phyloP scores from a whole-genome alignment of 2,888 invertebrate genomes.

The Drosophila recens region DNA sequence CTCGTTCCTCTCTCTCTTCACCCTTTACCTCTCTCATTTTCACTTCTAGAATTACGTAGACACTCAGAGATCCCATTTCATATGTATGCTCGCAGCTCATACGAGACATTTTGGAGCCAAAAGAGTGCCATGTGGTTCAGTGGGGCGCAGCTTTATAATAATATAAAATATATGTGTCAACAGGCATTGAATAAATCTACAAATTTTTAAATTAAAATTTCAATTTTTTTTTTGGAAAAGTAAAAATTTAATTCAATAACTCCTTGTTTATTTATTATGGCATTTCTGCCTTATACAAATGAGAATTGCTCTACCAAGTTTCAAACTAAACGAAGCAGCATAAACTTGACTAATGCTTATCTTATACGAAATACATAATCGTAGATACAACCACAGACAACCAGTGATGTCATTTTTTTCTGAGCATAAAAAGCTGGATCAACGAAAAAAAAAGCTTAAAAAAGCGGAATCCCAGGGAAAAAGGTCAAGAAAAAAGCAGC shows the following conservation, averaged over 20 bases:
- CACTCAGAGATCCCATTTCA: conserved; percentile 36
- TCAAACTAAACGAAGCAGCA: background rate
- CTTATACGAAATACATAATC: background rate
- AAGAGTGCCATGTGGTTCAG: conserved; percentile 28
- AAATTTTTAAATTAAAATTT: background rate
- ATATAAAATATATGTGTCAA: background rate
- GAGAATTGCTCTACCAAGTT: background rate
- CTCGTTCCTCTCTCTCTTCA: background rate
- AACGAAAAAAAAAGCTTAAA: too few species aligned
- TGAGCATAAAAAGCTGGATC: too few species aligned
- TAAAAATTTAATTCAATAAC: too few species aligned
- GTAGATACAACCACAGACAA: background rate
- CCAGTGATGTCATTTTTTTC: too few species aligned
- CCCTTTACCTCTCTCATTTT: background rate
- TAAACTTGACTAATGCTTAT: background rate
- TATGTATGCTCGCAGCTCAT: background rate
- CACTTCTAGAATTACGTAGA: conserved; percentile 22
- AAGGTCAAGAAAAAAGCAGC: too few species aligned
- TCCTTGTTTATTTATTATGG: too few species aligned
- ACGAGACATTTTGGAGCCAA: conserved; percentile 56
- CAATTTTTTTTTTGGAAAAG: background rate
- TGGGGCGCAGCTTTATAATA: background rate
- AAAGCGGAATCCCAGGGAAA: too few species aligned
- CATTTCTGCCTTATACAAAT: too few species aligned
- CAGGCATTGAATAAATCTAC: background rate